Conservation (phyloP, 30 jellyfish, hydroid and myxozoan genomes). For the Aurelia sp. region DNA sequence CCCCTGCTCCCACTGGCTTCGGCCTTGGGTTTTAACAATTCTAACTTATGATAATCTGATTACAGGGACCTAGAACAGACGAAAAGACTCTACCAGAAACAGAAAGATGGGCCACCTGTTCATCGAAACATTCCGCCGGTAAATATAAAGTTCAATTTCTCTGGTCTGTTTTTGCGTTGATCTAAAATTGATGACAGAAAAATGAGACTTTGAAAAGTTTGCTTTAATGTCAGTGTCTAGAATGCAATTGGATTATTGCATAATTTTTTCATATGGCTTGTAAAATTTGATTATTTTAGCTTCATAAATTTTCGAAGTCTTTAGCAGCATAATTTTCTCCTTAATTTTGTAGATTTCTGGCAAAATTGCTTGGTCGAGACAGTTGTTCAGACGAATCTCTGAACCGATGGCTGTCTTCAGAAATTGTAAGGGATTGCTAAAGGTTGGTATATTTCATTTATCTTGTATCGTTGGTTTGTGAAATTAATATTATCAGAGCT, state of each 20-base stretch:
- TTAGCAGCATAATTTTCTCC: no score
- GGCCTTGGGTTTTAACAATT: not conserved
- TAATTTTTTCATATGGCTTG: no score
- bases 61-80: slow-evolving; percentile 71
- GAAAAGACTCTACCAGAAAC: slow-evolving; percentile 82
- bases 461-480: no score
- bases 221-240: no score
- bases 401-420: slow-evolving; percentile 83
- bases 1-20: no score
- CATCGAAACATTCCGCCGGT: slow-evolving; percentile 92
- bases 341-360: slow-evolving; percentile 41
- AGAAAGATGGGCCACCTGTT: slow-evolving; percentile 83
- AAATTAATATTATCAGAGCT: no score
- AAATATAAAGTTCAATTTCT: not conserved
- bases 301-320: no score
- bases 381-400: slow-evolving; percentile 74
- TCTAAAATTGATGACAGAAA: no score
- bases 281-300: no score
- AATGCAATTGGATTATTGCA: no score
- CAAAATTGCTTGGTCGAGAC: slow-evolving; percentile 92
- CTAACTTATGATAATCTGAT: not conserved
- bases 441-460: slow-evolving; percentile 19
- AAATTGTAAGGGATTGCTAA: slow-evolving; percentile 61
- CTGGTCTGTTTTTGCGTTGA: not conserved
- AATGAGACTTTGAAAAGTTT: no score